These are phyloP conservation scores for Enteromius unitaeniatus DNA, from an alignment of 2,797 vertebrate genomes.

Conservation along the genomic window DNA sequence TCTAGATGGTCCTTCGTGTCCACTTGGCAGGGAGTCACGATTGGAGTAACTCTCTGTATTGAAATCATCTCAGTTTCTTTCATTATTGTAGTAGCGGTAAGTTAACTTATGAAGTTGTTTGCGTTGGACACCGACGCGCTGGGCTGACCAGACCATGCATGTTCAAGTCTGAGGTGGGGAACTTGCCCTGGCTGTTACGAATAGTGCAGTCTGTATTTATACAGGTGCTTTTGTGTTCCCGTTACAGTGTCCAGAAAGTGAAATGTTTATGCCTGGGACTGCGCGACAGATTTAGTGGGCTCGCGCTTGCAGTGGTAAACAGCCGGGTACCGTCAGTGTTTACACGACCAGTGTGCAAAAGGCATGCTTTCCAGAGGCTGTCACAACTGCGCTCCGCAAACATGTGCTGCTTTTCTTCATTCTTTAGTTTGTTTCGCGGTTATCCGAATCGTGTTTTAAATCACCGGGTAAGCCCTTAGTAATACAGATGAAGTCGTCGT, in stretches of 20 bases:
- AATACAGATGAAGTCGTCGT: not conserved
- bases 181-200: not conserved
- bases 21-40: not conserved
- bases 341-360: not conserved
- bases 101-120: constrained; percentile 8
- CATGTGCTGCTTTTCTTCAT: not conserved
- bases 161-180: not conserved
- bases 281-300: constrained; percentile 11
- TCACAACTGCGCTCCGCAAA: not conserved
- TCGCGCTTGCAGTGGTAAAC: constrained; percentile 52
- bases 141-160: not conserved
- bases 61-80: not conserved
- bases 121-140: not conserved
- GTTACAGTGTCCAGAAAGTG: not conserved
- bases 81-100: not conserved
- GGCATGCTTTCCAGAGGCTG: not conserved
- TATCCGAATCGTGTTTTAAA: not conserved
- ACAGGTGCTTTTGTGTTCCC: not conserved
- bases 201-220: not conserved
- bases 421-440: not conserved
- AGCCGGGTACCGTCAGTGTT: constrained; percentile 9
- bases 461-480: not conserved
- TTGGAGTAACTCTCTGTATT: not conserved
- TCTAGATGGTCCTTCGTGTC: not conserved
- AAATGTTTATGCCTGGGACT: not conserved